phyloP scores from a whole-genome alignment of 2,113 vertebrate genomes.

The Psephotus haematonotus region DNA sequence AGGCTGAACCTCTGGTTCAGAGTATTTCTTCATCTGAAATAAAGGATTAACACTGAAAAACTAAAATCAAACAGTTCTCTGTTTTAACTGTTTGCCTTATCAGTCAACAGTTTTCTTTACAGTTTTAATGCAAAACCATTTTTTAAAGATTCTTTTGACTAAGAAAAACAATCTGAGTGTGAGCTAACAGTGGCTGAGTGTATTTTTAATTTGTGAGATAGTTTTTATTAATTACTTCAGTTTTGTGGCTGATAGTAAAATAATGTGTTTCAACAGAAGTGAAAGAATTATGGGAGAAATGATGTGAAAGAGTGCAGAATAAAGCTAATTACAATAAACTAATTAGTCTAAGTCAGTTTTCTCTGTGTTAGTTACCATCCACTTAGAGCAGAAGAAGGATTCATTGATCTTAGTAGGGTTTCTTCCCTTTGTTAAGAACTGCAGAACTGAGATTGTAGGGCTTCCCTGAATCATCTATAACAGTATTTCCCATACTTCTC shows the following conservation, averaged over 20 bases:
- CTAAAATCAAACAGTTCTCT: background rate
- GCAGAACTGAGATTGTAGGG: background rate
- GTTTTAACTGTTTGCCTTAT: background rate
- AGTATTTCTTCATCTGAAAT: conserved; percentile 23
- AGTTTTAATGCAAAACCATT: background rate
- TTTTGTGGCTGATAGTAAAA: conserved; percentile 1
- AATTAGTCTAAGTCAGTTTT: conserved; percentile 29
- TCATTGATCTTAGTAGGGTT: background rate
- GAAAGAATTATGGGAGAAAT: background rate
- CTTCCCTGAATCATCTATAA: background rate
- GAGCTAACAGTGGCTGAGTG: background rate
- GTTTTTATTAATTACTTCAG: background rate
- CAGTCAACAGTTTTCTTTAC: background rate
- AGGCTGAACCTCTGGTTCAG: background rate
- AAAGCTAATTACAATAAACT: conserved; percentile 14
- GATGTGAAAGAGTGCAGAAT: background rate
- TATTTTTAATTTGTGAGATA: background rate
- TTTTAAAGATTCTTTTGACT: background rate
- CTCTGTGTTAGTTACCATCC: background rate
- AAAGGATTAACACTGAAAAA: conserved; percentile 9
- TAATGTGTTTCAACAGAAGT: background rate
- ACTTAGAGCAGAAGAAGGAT: background rate
- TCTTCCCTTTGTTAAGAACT: background rate
- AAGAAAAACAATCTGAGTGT: background rate
- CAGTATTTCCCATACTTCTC: background rate